Percentiles rank a stretch among this genome's conserved stretches.
phyloP scores from a whole-genome alignment of 2,888 invertebrate genomes.

The Lasioglossum malachurum region DNA sequence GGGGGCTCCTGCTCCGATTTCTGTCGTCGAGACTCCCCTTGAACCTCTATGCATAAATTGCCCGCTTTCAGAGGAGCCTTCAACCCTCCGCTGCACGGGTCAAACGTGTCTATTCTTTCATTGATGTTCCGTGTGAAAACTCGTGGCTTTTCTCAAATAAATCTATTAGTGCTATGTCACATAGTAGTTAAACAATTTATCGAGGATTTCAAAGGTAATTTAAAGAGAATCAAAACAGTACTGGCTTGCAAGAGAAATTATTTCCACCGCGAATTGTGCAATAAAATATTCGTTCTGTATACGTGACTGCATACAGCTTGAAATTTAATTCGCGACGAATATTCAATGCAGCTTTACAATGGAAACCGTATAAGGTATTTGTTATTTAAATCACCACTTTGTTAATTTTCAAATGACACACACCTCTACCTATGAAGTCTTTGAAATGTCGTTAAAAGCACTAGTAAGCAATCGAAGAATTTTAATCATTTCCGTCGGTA shows the following conservation, averaged over 20 bases:
- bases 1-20: not conserved
- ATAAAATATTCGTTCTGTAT: not conserved
- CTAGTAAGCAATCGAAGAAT: not conserved
- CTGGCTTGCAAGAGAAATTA: not conserved
- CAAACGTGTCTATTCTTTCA: not conserved
- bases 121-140: not conserved
- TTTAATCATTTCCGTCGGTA: not conserved
- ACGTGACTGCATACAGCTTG: not conserved
- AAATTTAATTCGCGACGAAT: not conserved
- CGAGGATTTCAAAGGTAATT: not conserved
- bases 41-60: slow-evolving; percentile 10
- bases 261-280: not conserved
- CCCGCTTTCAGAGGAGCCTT: not conserved
- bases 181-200: not conserved
- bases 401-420: no score
- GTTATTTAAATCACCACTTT: no score
- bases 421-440: no score
- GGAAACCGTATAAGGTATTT: not conserved
- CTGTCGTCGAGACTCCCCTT: not conserved
- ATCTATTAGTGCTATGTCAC: no score
- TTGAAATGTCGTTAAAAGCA: not conserved
- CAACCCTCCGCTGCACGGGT: not conserved
- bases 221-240: not conserved
- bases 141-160: not conserved
- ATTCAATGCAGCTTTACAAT: not conserved